Evolutionary conservation across 2,888 invertebrate species (phyloP).

Genomic region (Callimorpha dominula): DNA sequence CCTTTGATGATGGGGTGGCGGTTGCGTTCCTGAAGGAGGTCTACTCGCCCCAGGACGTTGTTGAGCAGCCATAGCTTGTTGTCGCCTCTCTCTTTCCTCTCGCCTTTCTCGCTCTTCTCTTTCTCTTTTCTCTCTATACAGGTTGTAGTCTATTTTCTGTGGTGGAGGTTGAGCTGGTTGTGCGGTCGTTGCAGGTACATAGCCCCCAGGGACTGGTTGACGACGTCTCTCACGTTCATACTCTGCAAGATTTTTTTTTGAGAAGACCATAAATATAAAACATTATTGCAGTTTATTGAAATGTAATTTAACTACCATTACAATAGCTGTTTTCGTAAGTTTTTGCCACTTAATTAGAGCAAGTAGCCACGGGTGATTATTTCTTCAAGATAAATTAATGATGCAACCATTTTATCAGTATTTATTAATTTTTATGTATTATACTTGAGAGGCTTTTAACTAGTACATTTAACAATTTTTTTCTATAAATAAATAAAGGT

Average conservation of each 20-base stretch:
- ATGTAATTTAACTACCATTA: too few species aligned
- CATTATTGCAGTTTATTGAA: too few species aligned
- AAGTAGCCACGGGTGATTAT: too few species aligned
- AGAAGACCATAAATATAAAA: not conserved
- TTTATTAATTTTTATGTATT: not conserved
- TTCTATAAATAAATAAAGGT: too few species aligned
- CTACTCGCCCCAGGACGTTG: conserved; percentile 49
- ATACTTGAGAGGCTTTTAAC: not conserved
- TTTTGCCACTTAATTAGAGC: not conserved
- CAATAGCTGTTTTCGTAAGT: not conserved
- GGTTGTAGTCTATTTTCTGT: conserved; percentile 86
- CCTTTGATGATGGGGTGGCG: conserved; percentile 58
- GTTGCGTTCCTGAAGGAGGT: conserved; percentile 60
- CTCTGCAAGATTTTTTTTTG: conserved; percentile 58
- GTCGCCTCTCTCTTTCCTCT: conserved; percentile 69
- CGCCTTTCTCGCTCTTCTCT: conserved; percentile 85
- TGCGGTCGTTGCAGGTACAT: conserved; percentile 74
- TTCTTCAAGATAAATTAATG: not conserved
- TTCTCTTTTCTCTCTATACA: conserved; percentile 89
- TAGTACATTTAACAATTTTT: too few species aligned
- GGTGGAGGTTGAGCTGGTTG: conserved; percentile 73
- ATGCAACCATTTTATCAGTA: not conserved
- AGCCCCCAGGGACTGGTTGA: conserved; percentile 76
- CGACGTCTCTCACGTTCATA: conserved; percentile 82
- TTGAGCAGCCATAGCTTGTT: conserved; percentile 54